Evolutionary conservation across 92 coral and sea anemone genomes (phyloP), one percentile per base, ranked within the genome.

Genomic region (Epizoanthus ramosus): DNA sequence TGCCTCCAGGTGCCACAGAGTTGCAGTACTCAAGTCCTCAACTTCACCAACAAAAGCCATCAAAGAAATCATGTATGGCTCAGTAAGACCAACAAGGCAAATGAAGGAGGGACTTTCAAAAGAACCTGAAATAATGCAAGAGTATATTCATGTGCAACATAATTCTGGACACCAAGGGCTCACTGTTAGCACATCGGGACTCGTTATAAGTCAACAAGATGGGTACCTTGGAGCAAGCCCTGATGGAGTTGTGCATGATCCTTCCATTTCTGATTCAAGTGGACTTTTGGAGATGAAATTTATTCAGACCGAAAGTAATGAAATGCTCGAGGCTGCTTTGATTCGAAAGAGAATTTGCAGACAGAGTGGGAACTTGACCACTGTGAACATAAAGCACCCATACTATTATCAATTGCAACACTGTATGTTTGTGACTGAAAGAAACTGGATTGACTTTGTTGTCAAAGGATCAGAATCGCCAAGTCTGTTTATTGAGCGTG

Each of bases 151-250:
- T 73, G 56, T 73, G 56, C 75, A 71, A 71, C 75, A 60, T 17
- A 80, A 61, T 52, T 61, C 54, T 24, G 71, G 57, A 68, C 54
- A 65, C 75, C 59, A 47, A 81, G 75, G 57, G 57, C 24, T 79
- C 17, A 25, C 52, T 63, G 84, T 79, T 63, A 31, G 37, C 25
- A 59, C 17, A 4, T 79, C 35, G 1, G 84, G 61, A 35, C 54
- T 79, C 18, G 57, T 79, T 59, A 47, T 79, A 18, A 63, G 76
- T 31, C 33, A 23, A 65, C 74, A 21, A 75, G 79, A 83, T 71
- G 86, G 86, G 0, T 69, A 31, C 22, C 86, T 83, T 69, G 86
- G 86, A 31, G 86, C 86, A 45, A 69, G 79, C 45, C 81, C 86
- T 17, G 86, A 83, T 73, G 86, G 86, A 53, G n/a, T 83, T 31